A percentile compares a stretch with the other conserved stretches of the same genome.
phyloP scores from a whole-genome alignment of 2,888 invertebrate genomes.

The Ophraella communa region DNA sequence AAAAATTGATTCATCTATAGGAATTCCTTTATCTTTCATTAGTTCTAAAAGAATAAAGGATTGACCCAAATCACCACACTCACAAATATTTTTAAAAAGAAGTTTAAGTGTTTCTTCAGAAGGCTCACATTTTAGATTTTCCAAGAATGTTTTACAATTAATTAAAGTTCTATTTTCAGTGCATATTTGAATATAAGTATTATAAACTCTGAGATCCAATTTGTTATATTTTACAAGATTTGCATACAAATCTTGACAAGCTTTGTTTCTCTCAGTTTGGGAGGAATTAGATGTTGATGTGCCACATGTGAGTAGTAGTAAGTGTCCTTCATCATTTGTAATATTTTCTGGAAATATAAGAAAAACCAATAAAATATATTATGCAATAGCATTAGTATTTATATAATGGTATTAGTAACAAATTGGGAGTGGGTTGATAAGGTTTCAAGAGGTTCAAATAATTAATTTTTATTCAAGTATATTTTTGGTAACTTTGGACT shows the following conservation, averaged over 20 bases:
- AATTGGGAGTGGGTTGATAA: too few species aligned
- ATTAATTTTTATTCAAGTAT: too few species aligned
- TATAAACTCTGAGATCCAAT: conserved; percentile 63
- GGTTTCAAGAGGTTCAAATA: too few species aligned
- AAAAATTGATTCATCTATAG: conserved; percentile 66
- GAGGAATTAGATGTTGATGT: conserved; percentile 64
- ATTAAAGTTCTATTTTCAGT: conserved; percentile 65
- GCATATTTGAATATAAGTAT: conserved; percentile 65
- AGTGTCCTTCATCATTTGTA: conserved; percentile 60
- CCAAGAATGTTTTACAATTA: conserved; percentile 60
- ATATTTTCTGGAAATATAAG: conserved; percentile 44
- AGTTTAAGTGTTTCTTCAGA: conserved; percentile 65
- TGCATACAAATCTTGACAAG: conserved; percentile 66
- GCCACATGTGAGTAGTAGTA: conserved; percentile 66
- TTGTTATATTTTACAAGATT: conserved; percentile 60
- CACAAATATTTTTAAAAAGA: conserved; percentile 65
- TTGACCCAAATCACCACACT: conserved; percentile 65
- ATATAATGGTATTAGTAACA: too few species aligned
- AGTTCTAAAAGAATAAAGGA: conserved; percentile 65
- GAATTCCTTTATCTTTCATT: conserved; percentile 65
- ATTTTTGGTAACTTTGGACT: too few species aligned
- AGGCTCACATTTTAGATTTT: conserved; percentile 61
- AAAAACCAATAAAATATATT: background rate
- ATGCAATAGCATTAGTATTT: too few species aligned
- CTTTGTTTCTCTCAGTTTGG: conserved; percentile 58